phyloP scores from a whole-genome alignment of 2,113 vertebrate genomes.

The Clarias macrocephalus region DNA sequence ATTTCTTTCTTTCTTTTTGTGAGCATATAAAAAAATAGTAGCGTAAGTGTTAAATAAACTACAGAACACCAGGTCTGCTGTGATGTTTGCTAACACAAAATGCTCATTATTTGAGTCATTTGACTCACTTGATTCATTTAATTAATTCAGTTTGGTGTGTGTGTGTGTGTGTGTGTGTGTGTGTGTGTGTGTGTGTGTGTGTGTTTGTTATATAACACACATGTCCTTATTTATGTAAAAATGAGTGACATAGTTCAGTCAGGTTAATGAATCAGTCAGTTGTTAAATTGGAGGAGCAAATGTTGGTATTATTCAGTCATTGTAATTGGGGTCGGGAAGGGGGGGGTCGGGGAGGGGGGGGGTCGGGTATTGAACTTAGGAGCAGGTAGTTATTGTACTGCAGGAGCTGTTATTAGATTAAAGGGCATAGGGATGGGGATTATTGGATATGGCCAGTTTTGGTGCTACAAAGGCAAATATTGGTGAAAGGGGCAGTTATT shows the following conservation, averaged over 20 bases:
- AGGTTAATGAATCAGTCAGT: background rate
- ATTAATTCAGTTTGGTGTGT: background rate
- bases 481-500: background rate
- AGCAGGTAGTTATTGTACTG: background rate
- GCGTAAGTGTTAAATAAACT: background rate
- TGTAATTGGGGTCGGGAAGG: background rate
- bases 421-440: background rate
- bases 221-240: too few relatives aligned
- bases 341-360: too few relatives aligned
- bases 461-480: too few relatives aligned
- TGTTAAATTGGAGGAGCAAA: background rate
- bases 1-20: background rate
- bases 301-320: background rate
- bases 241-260: background rate
- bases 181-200: slow-evolving; percentile 8
- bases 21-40: background rate
- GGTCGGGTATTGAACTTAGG: background rate
- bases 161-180: slow-evolving; percentile 15
- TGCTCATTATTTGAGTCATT: background rate
- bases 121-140: background rate
- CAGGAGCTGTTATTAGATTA: background rate
- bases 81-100: background rate
- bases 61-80: background rate
- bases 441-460: background rate
- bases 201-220: background rate